Evolutionary conservation across 2,888 invertebrate genomes (phyloP).

Genomic region (Tenthredo amoena): DNA sequence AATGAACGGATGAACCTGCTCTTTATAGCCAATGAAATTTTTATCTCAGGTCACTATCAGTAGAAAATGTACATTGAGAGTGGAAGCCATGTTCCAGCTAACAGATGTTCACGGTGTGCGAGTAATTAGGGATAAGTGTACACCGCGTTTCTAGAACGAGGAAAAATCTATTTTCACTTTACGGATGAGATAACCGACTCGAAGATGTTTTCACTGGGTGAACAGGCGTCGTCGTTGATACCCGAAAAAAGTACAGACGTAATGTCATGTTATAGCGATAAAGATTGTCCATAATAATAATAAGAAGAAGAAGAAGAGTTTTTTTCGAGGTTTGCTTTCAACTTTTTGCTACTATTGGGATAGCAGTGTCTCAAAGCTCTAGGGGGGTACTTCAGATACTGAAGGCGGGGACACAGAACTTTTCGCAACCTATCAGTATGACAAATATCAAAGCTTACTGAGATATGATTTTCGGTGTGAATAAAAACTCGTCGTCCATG

Average conservation of each 20-base stretch:
- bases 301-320: neutral
- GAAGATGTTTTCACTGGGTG: neutral
- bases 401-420: neutral
- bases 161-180: neutral
- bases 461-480: neutral
- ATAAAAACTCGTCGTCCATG: neutral
- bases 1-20: neutral
- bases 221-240: neutral
- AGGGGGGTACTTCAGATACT: neutral
- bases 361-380: neutral
- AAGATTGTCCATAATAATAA: neutral
- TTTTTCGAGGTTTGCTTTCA: neutral
- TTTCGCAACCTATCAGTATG: neutral
- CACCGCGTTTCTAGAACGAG: neutral
- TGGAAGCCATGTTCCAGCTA: neutral
- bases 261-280: neutral
- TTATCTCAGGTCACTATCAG: neutral
- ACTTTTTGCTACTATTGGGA: slow-evolving; percentile 2
- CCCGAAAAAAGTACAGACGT: no score
- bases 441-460: neutral
- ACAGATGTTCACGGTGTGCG: neutral
- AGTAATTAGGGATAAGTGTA: neutral
- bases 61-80: neutral
- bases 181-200: neutral
- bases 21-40: neutral